Conservation (phyloP, 2,797 vertebrate genomes). For the Molossus alvarezi region DNA sequence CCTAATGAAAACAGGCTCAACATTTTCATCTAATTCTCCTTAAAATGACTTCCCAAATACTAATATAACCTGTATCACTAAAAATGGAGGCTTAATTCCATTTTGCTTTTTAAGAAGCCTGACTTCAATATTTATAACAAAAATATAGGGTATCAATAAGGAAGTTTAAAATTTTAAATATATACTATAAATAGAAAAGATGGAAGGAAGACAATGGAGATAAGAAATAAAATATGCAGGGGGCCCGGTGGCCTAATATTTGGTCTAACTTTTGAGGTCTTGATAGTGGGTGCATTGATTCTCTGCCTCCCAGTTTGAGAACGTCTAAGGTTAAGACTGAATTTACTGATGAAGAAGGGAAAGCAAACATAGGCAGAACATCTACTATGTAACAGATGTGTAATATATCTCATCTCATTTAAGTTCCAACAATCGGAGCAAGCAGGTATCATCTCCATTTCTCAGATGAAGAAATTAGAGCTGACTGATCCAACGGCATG, state of each 20-base stretch:
- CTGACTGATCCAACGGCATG: slow-evolving; percentile 32
- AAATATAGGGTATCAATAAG: background rate
- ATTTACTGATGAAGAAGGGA: background rate
- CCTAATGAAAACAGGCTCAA: background rate
- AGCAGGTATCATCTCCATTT: background rate
- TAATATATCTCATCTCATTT: slow-evolving; percentile 28
- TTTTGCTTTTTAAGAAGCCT: background rate
- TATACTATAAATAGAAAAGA: background rate
- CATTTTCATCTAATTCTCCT: background rate
- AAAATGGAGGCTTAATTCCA: slow-evolving; percentile 3
- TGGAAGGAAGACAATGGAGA: background rate
- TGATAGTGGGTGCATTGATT: background rate
- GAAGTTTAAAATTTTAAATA: background rate
- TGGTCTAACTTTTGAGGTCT: background rate
- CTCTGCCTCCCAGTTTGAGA: background rate
- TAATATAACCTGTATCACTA: background rate
- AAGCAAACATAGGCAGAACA: background rate
- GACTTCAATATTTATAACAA: background rate
- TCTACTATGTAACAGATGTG: background rate
- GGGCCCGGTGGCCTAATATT: background rate
- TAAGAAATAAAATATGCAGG: background rate
- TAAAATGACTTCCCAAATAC: background rate
- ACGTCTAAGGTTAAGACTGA: background rate
- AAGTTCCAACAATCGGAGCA: background rate
- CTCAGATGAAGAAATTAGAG: slow-evolving; percentile 57